These are phyloP conservation scores for Chelonia mydas DNA, from an alignment of 2,797 vertebrate species.

Conservation along the genomic window DNA sequence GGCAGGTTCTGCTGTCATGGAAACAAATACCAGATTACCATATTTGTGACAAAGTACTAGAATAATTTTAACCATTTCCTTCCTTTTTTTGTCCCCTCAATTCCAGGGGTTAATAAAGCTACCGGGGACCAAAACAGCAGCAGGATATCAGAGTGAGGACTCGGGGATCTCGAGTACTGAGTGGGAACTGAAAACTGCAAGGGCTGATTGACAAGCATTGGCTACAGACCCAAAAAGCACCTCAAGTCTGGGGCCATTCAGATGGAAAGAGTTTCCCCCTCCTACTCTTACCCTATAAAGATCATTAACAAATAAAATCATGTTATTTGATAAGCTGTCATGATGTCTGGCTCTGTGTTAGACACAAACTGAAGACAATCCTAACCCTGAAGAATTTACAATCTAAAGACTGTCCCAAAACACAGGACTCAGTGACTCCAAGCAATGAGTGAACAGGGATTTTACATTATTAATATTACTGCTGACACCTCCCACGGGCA, in stretches of 20 bases:
- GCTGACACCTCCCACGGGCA: not conserved
- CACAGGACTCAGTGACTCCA: too few relatives aligned
- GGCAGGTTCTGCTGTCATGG: not conserved
- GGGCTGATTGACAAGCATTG: not conserved
- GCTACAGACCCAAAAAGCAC: not conserved
- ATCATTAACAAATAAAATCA: too few relatives aligned
- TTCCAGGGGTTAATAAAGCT: not conserved
- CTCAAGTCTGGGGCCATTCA: not conserved
- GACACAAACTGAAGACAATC: too few relatives aligned
- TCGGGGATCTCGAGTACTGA: not conserved
- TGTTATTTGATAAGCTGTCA: too few relatives aligned
- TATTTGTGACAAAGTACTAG: not conserved
- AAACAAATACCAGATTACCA: not conserved
- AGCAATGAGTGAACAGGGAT: too few relatives aligned
- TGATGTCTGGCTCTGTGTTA: too few relatives aligned
- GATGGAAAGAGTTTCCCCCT: not conserved
- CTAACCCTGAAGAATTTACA: too few relatives aligned
- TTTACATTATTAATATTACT: too few relatives aligned
- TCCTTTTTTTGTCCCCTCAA: not conserved
- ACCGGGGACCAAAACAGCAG: constrained; percentile 21
- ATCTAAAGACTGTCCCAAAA: too few relatives aligned
- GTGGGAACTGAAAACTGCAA: not conserved
- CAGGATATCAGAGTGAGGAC: not conserved
- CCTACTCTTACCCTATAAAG: too few relatives aligned
- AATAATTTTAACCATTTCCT: not conserved